These are phyloP conservation scores for Aptenodytes patagonicus DNA, from an alignment of 2,113 vertebrate species.

Conservation along the genomic window DNA sequence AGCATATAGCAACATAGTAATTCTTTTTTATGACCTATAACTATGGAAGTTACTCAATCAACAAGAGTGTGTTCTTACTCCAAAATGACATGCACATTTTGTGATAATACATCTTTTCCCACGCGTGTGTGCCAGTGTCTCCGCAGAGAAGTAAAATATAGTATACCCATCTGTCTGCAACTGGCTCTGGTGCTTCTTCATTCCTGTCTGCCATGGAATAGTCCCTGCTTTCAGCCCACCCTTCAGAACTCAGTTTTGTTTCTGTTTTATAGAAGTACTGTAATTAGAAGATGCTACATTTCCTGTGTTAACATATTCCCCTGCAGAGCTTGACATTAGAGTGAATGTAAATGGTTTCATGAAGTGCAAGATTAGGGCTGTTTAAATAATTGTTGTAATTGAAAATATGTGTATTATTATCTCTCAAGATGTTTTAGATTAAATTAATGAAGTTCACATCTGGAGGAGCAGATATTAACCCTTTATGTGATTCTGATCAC, in stretches of 20 bases:
- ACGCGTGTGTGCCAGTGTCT: not conserved
- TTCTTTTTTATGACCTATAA: not conserved
- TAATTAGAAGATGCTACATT: conserved; percentile 47
- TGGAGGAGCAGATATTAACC: conserved; percentile 36
- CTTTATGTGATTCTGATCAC: not conserved
- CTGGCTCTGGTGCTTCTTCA: not conserved
- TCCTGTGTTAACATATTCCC: conserved; percentile 14
- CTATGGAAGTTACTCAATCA: not conserved
- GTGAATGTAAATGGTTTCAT: conserved; percentile 40
- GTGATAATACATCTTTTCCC: not conserved
- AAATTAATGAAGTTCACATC: conserved; percentile 57
- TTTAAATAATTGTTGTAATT: conserved; percentile 64
- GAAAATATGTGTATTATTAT: conserved; percentile 59
- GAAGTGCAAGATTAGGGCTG: conserved; percentile 56
- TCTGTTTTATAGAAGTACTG: conserved; percentile 12
- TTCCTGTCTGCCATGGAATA: not conserved
- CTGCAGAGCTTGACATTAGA: conserved; percentile 36
- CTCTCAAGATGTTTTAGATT: conserved; percentile 46
- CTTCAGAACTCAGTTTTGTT: conserved; percentile 6
- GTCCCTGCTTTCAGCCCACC: not conserved
- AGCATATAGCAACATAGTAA: not conserved
- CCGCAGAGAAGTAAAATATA: not conserved
- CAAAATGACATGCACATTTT: not conserved
- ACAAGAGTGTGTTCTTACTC: not conserved
- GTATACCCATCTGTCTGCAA: not conserved